Evolutionary conservation across 2,888 invertebrate genomes (phyloP), one percentile per base, ranked within the genome.

Genomic region (Harmothoe impar): DNA sequence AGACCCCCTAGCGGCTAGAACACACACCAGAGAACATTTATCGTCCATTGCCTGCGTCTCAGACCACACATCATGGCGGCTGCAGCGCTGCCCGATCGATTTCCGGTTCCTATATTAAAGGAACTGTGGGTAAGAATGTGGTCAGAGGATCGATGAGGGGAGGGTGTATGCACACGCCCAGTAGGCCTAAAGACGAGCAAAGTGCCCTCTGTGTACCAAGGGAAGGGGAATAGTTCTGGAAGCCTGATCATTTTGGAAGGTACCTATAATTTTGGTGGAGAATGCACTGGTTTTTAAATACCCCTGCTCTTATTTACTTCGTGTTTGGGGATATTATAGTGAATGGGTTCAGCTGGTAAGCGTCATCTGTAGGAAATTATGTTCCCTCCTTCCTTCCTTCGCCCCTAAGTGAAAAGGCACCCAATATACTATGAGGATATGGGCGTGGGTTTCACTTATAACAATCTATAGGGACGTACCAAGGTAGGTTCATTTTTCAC

Each of bases 51-150:
- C 33, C 12, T 43, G 43, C 35, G 81, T 43, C 81, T 81, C 33
- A 20, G 81, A 33, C 81, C 33, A 81, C 81, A 20, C 35, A 81
- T 81, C 81, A 43, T n/a, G 33, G 81, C 72, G 43, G n/a, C 12
- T 17, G 81, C 81, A 12, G 43, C 81, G 5, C 17, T 43, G 10
- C 77, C 43, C 81, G 81, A 81, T 81, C 81, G 81, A 81, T 81
- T 81, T 81, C 81, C 81, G 81, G 81, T 81, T 43, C 81, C 33
- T 25, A 25, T 81, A 81, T 81, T 81, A 81, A 81, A 81, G 81
- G 81, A 43, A 43, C 81, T 81, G 35, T 43, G 81, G 81, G 43
- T 81, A 81, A 81, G 81, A 43, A 81, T 35, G 81, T 35, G 43
- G 81, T 25, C 35, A 17, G 33, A 25, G 23, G 23, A 81, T 81